These are phyloP conservation scores for Caenorhabditis uteleia DNA, from an alignment of 2,888 invertebrate species.

Conservation along the genomic window DNA sequence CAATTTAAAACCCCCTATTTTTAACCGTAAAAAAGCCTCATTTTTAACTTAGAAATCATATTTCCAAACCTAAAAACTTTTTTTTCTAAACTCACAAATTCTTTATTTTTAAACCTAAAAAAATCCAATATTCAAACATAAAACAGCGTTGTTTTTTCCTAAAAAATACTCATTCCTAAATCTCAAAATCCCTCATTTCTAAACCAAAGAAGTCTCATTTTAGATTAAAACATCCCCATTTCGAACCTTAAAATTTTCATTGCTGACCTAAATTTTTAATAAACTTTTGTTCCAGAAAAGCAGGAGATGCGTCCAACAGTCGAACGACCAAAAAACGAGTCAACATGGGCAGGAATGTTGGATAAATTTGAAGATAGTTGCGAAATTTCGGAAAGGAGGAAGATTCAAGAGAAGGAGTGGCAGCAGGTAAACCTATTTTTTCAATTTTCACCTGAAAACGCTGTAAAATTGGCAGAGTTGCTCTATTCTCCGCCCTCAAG, in stretches of 20 bases:
- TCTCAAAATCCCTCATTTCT: too few relatives aligned
- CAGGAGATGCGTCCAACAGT: conserved; percentile 60
- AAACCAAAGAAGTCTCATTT: too few relatives aligned
- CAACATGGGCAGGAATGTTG: conserved; percentile 53
- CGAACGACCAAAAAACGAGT: conserved; percentile 19
- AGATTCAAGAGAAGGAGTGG: conserved; percentile 50
- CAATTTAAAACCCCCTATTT: too few relatives aligned
- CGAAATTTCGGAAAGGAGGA: conserved; percentile 49
- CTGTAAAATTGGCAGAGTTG: background rate
- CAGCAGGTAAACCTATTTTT: conserved; percentile 17
- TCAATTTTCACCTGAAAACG: conserved; percentile 3
- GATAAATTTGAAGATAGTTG: conserved; percentile 54
- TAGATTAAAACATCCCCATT: too few relatives aligned
- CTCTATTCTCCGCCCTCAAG: background rate
- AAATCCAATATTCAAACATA: too few relatives aligned
- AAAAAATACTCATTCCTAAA: too few relatives aligned
- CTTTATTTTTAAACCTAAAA: too few relatives aligned
- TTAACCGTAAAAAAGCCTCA: too few relatives aligned
- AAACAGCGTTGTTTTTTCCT: too few relatives aligned
- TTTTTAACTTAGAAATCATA: too few relatives aligned
- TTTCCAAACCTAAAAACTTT: too few relatives aligned
- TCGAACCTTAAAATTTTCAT: background rate
- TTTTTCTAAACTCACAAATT: too few relatives aligned
- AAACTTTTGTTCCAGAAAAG: conserved; percentile 52
- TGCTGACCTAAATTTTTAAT: conserved; percentile 9